Evolutionary conservation across 2,888 invertebrate genomes (phyloP).

Genomic region (Muschampia plurimacula): DNA sequence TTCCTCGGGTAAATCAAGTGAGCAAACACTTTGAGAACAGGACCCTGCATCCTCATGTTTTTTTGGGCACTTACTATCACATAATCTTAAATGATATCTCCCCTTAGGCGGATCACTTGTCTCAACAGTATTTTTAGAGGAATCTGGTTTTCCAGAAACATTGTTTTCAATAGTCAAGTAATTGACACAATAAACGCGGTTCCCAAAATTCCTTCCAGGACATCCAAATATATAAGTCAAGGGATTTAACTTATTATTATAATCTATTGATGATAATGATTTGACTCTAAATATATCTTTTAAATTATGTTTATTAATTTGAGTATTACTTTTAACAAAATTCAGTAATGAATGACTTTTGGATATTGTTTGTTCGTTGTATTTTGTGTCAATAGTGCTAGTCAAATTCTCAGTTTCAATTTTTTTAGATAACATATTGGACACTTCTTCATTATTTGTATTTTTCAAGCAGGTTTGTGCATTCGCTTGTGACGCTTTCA

Average conservation of each 20-base stretch:
- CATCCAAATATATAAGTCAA: constrained; percentile 68
- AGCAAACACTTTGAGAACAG: constrained; percentile 53
- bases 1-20: constrained; percentile 58
- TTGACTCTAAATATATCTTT: constrained; percentile 54
- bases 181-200: constrained; percentile 65
- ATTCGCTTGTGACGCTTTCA: not conserved
- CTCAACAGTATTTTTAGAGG: constrained; percentile 40
- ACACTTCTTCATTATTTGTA: not conserved
- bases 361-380: not conserved
- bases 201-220: constrained; percentile 52
- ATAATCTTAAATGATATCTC: constrained; percentile 50
- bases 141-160: constrained; percentile 38
- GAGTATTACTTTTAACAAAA: constrained; percentile 55
- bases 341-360: constrained; percentile 1
- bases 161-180: constrained; percentile 70
- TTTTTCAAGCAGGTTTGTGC: not conserved
- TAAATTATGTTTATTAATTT: constrained; percentile 21
- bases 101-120: constrained; percentile 25
- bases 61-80: constrained; percentile 53
- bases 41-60: constrained; percentile 44
- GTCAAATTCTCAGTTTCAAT: not conserved
- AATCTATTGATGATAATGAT: constrained; percentile 57
- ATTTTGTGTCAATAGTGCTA: not conserved
- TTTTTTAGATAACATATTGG: not conserved
- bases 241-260: constrained; percentile 52